These are phyloP conservation scores for Denticeps clupeoides DNA, from an alignment of 2,797 vertebrate genomes.

Conservation along the genomic window DNA sequence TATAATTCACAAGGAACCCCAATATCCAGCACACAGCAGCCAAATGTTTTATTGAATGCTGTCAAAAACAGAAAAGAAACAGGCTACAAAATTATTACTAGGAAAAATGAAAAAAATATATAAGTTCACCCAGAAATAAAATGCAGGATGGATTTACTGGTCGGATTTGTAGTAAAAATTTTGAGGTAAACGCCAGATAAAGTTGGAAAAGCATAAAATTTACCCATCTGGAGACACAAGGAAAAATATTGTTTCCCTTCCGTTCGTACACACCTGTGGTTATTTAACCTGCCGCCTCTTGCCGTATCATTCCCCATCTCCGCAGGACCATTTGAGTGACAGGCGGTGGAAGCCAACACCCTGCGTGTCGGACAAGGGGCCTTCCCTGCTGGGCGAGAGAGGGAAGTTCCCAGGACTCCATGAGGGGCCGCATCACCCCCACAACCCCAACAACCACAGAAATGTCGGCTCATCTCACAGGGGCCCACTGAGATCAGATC, in stretches of 20 bases:
- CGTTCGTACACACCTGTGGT: conserved; percentile 26
- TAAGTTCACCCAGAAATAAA: not conserved
- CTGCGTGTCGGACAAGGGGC: conserved; percentile 46
- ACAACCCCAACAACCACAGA: too few relatives aligned
- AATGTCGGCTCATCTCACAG: too few relatives aligned
- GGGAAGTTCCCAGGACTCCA: conserved; percentile 41
- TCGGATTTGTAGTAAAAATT: conserved; percentile 1
- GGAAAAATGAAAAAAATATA: conserved; percentile 9
- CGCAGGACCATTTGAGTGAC: conserved; percentile 54
- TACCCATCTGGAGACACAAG: not conserved
- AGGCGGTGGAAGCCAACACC: conserved; percentile 58
- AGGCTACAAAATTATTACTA: conserved; percentile 8
- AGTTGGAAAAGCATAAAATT: not conserved
- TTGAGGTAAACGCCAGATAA: too few relatives aligned
- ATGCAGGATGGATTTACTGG: not conserved
- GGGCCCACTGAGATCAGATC: too few relatives aligned
- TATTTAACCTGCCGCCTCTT: conserved; percentile 50
- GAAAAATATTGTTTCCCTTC: not conserved
- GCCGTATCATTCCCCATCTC: conserved; percentile 37
- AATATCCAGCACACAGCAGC: conserved; percentile 2
- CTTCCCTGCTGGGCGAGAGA: conserved; percentile 28
- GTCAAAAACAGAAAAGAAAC: conserved; percentile 28
- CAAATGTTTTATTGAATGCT: not conserved
- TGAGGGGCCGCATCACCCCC: conserved; percentile 33
- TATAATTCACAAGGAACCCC: conserved; percentile 19